These are phyloP conservation scores for Rallus crepitans DNA, from an alignment of 2,797 vertebrate species.

Conservation along the genomic window DNA sequence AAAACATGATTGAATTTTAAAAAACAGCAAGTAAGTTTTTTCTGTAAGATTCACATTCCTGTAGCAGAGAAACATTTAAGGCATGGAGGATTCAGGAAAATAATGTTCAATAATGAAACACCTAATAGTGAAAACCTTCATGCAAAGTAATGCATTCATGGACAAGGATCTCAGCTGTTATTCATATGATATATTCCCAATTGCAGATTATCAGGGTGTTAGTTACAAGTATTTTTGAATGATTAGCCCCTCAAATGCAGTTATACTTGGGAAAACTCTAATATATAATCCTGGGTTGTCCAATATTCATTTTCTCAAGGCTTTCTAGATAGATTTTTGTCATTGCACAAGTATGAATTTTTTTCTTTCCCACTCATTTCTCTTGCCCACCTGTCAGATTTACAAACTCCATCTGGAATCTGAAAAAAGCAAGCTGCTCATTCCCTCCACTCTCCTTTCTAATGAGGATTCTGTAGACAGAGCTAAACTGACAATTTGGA, in stretches of 20 bases:
- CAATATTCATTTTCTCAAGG: neutral
- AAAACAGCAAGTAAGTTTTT: neutral
- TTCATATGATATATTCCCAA: neutral
- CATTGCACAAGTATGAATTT: slow-evolving; percentile 5
- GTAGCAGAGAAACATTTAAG: neutral
- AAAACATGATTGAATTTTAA: neutral
- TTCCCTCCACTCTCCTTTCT: neutral
- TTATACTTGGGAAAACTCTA: neutral
- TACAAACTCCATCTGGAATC: slow-evolving; percentile 56
- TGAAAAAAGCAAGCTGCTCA: slow-evolving; percentile 54
- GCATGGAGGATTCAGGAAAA: neutral
- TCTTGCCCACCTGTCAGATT: slow-evolving; percentile 44
- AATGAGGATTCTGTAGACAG: slow-evolving; percentile 14
- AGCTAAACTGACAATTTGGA: neutral
- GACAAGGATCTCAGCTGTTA: neutral
- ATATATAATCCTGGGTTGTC: neutral
- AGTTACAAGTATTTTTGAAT: neutral
- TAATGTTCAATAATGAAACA: neutral
- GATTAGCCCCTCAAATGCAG: neutral
- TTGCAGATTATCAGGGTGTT: neutral
- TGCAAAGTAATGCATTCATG: neutral
- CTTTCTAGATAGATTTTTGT: slow-evolving; percentile 9
- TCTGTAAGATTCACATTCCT: neutral
- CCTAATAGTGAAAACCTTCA: neutral
- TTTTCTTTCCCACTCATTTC: slow-evolving; percentile 48